phyloP scores from a whole-genome alignment of 2,797 vertebrate species.

The Ceryle rudis region DNA sequence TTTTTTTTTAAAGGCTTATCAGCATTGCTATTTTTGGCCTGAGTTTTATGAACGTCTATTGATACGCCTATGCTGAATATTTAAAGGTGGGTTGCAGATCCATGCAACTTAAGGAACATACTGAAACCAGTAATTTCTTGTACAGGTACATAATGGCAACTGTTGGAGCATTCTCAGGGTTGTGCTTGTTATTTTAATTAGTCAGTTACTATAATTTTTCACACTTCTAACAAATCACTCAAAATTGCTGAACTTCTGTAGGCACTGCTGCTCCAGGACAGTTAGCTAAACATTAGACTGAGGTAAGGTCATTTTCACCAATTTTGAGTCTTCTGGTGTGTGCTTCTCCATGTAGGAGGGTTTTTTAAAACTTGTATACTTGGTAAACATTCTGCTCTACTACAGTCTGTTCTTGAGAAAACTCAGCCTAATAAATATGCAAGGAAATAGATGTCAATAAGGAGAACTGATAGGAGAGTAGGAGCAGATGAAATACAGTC shows the following conservation, averaged over 20 bases:
- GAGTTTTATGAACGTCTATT: not conserved
- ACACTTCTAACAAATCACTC: not conserved
- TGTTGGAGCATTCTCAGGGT: not conserved
- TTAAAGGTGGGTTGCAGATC: not conserved
- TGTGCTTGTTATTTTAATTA: not conserved
- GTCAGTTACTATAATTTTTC: not conserved
- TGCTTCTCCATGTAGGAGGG: not conserved
- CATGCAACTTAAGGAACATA: not conserved
- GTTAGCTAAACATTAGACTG: not conserved
- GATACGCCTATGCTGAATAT: not conserved
- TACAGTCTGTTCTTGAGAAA: constrained; percentile 22
- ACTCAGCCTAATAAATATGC: constrained; percentile 4
- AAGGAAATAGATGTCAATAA: not conserved
- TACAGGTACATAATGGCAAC: not conserved
- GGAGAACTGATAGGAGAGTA: not conserved
- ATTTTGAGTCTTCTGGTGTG: not conserved
- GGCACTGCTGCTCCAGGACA: not conserved
- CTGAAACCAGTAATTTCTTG: not conserved
- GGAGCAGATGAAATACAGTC: not conserved
- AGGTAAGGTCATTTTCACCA: not conserved
- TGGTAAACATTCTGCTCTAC: not conserved
- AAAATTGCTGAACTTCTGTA: not conserved
- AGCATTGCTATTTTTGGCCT: constrained; percentile 21
- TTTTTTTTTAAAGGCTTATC: not conserved
- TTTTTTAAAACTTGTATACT: not conserved